These are phyloP conservation scores for Itoplectis maculator DNA, from an alignment of 2,888 invertebrate genomes.

Conservation along the genomic window DNA sequence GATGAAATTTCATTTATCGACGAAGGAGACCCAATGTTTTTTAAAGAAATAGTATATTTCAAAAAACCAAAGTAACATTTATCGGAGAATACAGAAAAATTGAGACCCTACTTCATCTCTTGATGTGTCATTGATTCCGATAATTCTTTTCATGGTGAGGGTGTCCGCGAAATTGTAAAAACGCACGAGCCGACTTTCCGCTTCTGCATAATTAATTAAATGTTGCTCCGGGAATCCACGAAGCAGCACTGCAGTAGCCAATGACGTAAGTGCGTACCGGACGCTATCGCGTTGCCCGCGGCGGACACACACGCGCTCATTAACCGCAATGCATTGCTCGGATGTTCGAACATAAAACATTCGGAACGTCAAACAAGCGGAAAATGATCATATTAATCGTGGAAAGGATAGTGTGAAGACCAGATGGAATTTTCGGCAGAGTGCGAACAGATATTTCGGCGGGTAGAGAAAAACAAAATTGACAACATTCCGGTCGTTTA, in stretches of 20 bases:
- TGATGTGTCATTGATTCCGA: too few species aligned
- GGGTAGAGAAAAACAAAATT: not conserved
- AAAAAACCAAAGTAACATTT: too few species aligned
- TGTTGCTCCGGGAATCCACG: not conserved
- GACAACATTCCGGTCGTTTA: constrained; percentile 34
- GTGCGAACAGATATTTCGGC: constrained; percentile 10
- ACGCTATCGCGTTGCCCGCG: constrained; percentile 1
- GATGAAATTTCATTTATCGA: too few species aligned
- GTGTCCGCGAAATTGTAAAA: too few species aligned
- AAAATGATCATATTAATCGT: not conserved
- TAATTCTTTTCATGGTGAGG: too few species aligned
- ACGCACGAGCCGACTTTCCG: not conserved
- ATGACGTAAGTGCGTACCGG: constrained; percentile 1
- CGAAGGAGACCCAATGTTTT: too few species aligned
- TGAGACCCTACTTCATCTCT: too few species aligned
- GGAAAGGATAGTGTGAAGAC: not conserved
- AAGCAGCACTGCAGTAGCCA: not conserved
- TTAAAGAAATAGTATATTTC: too few species aligned
- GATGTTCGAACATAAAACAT: constrained; percentile 9
- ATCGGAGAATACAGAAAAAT: too few species aligned
- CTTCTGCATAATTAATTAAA: constrained; percentile 2
- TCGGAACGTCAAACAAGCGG: not conserved
- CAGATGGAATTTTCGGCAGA: constrained; percentile 9
- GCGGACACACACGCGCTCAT: not conserved
- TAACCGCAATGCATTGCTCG: constrained; percentile 12